phyloP scores from a whole-genome alignment of 2,888 invertebrate species.

The Noctuana brunneofusca region DNA sequence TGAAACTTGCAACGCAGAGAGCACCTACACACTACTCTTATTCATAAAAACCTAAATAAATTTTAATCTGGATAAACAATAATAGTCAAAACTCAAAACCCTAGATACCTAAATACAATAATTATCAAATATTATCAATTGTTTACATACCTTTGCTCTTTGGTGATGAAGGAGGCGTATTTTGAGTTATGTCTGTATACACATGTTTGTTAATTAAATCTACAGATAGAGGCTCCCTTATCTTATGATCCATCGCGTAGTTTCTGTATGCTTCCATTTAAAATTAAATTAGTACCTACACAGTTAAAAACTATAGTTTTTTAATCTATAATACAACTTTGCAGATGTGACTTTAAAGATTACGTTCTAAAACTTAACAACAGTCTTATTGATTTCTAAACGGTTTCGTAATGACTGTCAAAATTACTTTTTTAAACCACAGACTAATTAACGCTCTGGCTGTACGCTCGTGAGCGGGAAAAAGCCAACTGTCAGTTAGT shows the following conservation, averaged over 20 bases:
- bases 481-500: slow-evolving; percentile 69
- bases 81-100: too few relatives aligned
- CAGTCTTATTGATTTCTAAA: background rate
- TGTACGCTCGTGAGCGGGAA: slow-evolving; percentile 49
- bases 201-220: slow-evolving; percentile 55
- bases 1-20: too few relatives aligned
- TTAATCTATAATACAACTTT: background rate
- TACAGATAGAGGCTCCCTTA: slow-evolving; percentile 55
- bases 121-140: background rate
- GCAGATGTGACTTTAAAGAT: background rate
- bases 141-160: slow-evolving; percentile 68
- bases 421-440: slow-evolving; percentile 21
- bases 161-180: slow-evolving; percentile 68
- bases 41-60: too few relatives aligned
- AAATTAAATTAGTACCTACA: slow-evolving; percentile 34
- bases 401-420: background rate
- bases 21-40: too few relatives aligned
- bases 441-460: slow-evolving; percentile 33
- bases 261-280: slow-evolving; percentile 56
- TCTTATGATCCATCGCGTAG: slow-evolving; percentile 53
- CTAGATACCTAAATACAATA: background rate
- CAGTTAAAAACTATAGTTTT: background rate
- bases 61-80: too few relatives aligned
- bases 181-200: slow-evolving; percentile 50
- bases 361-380: background rate